A percentile compares a stretch with the other conserved stretches of the same genome.
These are phyloP conservation scores for Oryzias dopingdopingensis DNA, from an alignment of 2,797 vertebrate species.

Conservation along the genomic window DNA sequence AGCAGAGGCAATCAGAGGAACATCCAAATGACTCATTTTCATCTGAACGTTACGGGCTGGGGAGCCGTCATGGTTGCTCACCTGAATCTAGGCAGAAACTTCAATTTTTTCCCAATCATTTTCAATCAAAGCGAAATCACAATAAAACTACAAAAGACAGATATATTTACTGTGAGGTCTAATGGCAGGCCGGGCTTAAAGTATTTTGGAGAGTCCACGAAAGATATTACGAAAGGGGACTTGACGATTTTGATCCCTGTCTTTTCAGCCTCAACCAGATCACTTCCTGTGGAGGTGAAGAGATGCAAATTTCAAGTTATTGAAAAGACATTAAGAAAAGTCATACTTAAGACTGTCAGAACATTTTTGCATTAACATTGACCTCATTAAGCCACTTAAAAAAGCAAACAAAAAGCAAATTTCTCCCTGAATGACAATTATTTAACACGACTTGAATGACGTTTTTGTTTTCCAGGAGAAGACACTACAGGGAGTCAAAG, in stretches of 20 bases:
- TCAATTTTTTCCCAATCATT: background rate
- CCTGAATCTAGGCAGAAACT: slow-evolving; percentile 57
- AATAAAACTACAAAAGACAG: background rate
- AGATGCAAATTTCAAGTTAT: no score
- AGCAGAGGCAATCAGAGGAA: background rate
- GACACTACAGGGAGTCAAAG: background rate
- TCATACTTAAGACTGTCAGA: no score
- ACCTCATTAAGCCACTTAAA: no score
- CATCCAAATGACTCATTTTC: slow-evolving; percentile 51
- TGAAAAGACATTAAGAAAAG: no score
- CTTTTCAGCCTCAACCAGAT: slow-evolving; percentile 76
- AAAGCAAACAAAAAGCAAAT: no score
- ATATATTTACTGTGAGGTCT: slow-evolving; percentile 65
- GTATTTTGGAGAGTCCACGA: slow-evolving; percentile 64
- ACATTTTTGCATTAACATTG: no score
- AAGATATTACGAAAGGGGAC: slow-evolving; percentile 69
- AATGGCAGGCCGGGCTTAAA: slow-evolving; percentile 78
- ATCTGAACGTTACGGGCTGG: slow-evolving; percentile 55
- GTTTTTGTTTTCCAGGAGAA: background rate
- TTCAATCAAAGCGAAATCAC: background rate
- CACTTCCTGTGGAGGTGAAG: slow-evolving; percentile 65
- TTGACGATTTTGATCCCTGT: slow-evolving; percentile 75
- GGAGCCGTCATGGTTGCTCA: slow-evolving; percentile 72
- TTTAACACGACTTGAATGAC: no score
- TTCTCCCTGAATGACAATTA: no score